phyloP scores from a whole-genome alignment of 2,888 invertebrate species.

The Bembecia ichneumoniformis region DNA sequence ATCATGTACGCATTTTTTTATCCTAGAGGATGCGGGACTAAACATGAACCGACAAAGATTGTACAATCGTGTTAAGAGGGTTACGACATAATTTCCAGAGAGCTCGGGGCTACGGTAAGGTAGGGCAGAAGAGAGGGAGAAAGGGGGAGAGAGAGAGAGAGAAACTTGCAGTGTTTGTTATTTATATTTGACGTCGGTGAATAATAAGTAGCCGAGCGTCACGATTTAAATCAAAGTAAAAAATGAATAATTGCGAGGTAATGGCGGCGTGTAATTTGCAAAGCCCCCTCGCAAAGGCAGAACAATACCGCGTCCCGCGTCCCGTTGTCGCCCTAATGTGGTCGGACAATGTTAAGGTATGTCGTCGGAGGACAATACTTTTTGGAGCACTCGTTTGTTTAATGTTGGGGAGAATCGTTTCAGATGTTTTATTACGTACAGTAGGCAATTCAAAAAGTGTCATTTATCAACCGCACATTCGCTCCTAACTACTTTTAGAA shows the following conservation, averaged over 20 bases:
- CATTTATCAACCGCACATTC: slow-evolving; percentile 3
- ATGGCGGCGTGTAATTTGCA: not conserved
- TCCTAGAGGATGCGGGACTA: not conserved
- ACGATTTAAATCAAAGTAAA: too few relatives aligned
- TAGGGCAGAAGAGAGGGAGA: not conserved
- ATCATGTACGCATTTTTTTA: not conserved
- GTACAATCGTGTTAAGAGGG: slow-evolving; percentile 5
- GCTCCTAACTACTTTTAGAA: slow-evolving; percentile 6
- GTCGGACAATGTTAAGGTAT: not conserved
- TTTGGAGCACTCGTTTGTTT: slow-evolving; percentile 1
- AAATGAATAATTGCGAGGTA: not conserved
- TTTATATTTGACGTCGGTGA: too few relatives aligned
- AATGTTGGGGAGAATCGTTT: not conserved
- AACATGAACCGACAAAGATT: not conserved
- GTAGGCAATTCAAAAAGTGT: not conserved
- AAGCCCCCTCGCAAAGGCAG: not conserved
- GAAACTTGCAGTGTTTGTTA: not conserved
- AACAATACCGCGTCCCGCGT: not conserved
- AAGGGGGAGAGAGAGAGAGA: not conserved
- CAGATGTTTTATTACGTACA: not conserved
- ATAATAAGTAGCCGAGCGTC: too few relatives aligned
- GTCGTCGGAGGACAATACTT: not conserved
- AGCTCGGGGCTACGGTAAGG: not conserved
- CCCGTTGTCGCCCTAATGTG: slow-evolving; percentile 1
- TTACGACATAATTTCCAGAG: slow-evolving; percentile 6